Evolutionary conservation across 2,888 invertebrate species (phyloP).

Genomic region (Tupiocoris notatus): DNA sequence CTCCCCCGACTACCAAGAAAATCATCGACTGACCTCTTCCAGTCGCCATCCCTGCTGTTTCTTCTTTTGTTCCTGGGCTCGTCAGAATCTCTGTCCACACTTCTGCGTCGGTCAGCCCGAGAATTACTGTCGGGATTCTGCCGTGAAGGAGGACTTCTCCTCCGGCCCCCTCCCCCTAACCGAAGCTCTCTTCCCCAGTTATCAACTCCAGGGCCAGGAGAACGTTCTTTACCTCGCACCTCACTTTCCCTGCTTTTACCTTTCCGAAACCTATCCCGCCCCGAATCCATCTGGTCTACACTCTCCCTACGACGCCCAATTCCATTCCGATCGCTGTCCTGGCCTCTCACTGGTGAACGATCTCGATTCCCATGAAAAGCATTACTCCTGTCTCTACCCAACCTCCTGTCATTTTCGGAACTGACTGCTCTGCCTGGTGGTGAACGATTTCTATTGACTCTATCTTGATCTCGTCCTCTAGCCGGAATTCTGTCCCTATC

Average conservation of each 20-base stretch:
- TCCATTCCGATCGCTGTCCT: not conserved
- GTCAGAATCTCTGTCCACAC: constrained; percentile 8
- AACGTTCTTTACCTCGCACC: not conserved
- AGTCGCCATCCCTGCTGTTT: constrained; percentile 14
- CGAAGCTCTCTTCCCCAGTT: constrained; percentile 32
- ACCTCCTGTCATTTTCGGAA: not conserved
- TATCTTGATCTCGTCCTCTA: not conserved
- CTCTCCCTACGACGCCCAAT: not conserved
- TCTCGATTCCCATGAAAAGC: not conserved
- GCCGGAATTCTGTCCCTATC: not conserved
- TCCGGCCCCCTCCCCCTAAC: not conserved
- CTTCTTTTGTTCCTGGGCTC: not conserved
- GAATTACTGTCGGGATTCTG: not conserved
- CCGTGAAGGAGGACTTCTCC: not conserved
- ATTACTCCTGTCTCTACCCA: not conserved
- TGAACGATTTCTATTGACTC: not conserved
- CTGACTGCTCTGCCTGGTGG: not conserved
- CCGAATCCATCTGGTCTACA: not conserved
- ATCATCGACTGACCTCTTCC: constrained; percentile 30
- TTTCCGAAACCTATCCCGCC: not conserved
- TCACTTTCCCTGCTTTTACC: not conserved
- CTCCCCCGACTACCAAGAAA: constrained; percentile 25
- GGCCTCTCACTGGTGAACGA: not conserved
- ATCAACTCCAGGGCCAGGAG: constrained; percentile 3
- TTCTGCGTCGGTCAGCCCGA: constrained; percentile 4